Conservation (phyloP, 2,113 vertebrate genomes). For the Forbesichthys papilliferus region DNA sequence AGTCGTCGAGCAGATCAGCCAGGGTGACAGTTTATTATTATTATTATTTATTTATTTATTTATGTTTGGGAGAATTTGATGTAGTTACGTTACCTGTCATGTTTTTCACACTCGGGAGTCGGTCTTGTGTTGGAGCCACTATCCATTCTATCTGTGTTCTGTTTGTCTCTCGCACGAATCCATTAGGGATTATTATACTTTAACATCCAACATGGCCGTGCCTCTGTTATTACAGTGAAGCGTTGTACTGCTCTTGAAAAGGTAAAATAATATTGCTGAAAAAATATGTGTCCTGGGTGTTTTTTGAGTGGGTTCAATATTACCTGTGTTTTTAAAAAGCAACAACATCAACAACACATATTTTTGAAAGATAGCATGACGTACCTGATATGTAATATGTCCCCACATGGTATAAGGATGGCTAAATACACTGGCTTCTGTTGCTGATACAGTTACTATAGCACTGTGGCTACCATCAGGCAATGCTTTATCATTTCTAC, state of each 20-base stretch:
- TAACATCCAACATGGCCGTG: conserved; percentile 17
- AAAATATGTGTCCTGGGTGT: no score
- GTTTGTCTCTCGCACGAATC: not conserved
- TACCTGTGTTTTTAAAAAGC: no score
- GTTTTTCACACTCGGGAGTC: not conserved
- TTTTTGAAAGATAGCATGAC: not conserved
- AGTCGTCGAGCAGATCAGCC: conserved; percentile 4
- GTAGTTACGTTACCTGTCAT: not conserved
- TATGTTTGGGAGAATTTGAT: not conserved
- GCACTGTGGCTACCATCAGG: conserved; percentile 17
- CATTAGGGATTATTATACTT: not conserved
- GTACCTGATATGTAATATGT: no score
- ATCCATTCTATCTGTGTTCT: no score
- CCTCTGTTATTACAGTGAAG: not conserved
- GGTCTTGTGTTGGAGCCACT: not conserved
- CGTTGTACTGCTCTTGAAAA: not conserved
- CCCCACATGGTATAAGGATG: no score
- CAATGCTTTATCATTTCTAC: conserved; percentile 33
- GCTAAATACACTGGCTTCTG: conserved; percentile 38
- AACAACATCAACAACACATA: not conserved
- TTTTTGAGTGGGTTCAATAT: no score
- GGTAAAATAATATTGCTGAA: not conserved
- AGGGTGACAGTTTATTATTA: not conserved
- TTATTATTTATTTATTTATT: not conserved
- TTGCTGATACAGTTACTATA: conserved; percentile 29